A percentile compares a stretch with the other conserved stretches of the same genome.
These are phyloP conservation scores for Melopsittacus undulatus DNA, from an alignment of 2,797 vertebrate species.

Conservation along the genomic window DNA sequence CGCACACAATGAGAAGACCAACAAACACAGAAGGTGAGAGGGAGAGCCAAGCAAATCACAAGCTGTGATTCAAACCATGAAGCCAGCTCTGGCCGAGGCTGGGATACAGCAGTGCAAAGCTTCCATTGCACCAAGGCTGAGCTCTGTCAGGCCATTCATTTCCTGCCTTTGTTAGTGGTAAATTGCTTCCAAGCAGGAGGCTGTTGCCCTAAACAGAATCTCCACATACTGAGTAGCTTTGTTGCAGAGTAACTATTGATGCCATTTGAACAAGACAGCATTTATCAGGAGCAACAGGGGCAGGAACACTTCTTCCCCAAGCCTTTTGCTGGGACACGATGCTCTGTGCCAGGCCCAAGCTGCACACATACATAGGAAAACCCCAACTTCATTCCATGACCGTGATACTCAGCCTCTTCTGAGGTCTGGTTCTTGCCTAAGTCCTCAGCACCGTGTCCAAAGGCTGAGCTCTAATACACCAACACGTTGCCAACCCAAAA, in stretches of 20 bases:
- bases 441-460: not conserved
- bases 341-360: not conserved
- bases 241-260: not conserved
- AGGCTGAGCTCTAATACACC: not conserved
- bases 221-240: not conserved
- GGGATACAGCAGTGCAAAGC: not conserved
- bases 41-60: not conserved
- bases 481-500: not conserved
- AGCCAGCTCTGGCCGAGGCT: not conserved
- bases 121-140: not conserved
- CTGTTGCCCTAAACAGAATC: not conserved
- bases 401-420: fast-evolving
- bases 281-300: not conserved
- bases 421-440: not conserved
- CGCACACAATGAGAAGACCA: not conserved
- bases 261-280: not conserved
- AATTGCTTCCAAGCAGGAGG: slow-evolving; percentile 12
- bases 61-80: not conserved
- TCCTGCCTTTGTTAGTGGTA: slow-evolving; percentile 11
- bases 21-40: not conserved
- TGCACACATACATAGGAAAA: not conserved
- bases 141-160: not conserved
- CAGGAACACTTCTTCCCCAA: not conserved
- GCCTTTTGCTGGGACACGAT: not conserved
- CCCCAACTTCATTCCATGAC: fast-evolving